phyloP scores from a whole-genome alignment of 2,797 vertebrate genomes.

The Pipistrellus kuhlii region DNA sequence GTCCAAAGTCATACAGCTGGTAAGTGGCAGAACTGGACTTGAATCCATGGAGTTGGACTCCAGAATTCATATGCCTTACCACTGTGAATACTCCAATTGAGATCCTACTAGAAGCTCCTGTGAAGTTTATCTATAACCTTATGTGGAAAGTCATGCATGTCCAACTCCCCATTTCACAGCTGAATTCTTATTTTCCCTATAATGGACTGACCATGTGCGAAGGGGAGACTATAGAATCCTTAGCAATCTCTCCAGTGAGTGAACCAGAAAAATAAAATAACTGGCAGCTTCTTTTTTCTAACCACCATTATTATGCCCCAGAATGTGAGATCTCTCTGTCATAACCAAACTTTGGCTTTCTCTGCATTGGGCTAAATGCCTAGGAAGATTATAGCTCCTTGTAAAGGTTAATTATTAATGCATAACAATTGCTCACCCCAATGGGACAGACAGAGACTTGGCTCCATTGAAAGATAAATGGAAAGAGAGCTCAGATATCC shows the following conservation, averaged over 20 bases:
- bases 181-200: not conserved
- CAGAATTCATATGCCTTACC: not conserved
- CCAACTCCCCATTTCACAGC: not conserved
- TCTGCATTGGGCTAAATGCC: not conserved
- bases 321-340: not conserved
- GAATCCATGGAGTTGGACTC: not conserved
- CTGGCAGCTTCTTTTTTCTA: not conserved
- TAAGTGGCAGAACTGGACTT: not conserved
- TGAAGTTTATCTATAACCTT: not conserved
- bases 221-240: not conserved
- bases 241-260: not conserved
- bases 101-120: not conserved
- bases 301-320: not conserved
- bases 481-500: not conserved
- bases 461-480: not conserved
- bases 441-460: not conserved
- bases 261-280: not conserved
- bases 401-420: conserved; percentile 45
- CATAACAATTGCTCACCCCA: not conserved
- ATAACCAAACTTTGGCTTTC: conserved; percentile 22
- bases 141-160: not conserved
- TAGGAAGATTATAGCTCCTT: not conserved
- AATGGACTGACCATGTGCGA: not conserved
- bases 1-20: not conserved
- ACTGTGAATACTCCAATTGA: not conserved